These are phyloP conservation scores for Agelaius tricolor DNA, from an alignment of 2,113 vertebrate species.

Conservation along the genomic window DNA sequence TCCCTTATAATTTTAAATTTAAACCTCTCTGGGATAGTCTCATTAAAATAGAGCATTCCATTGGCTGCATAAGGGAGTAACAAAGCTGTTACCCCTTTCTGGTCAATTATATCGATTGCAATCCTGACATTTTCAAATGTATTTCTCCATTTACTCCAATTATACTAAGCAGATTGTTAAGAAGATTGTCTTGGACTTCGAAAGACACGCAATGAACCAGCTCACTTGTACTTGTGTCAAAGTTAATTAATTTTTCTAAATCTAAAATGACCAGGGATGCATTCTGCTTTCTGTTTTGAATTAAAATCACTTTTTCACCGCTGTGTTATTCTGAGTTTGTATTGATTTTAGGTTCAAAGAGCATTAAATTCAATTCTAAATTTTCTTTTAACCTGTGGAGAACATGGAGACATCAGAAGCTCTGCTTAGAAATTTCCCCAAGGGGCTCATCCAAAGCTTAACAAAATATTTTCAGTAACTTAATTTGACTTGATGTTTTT, in stretches of 20 bases:
- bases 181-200: constrained; percentile 34
- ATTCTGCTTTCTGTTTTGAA: constrained; percentile 48
- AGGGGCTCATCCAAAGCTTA: not conserved
- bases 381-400: constrained; percentile 48
- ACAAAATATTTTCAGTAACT: constrained; percentile 1
- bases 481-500: not conserved
- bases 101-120: constrained; percentile 39
- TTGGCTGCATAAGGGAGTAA: not conserved
- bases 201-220: not conserved
- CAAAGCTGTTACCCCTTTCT: constrained; percentile 1
- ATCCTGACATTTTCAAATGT: constrained; percentile 44
- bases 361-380: constrained; percentile 42
- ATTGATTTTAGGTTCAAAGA: constrained; percentile 53
- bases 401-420: not conserved
- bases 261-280: constrained; percentile 30
- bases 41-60: not conserved
- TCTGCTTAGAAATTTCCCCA: constrained; percentile 4
- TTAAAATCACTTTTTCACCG: constrained; percentile 52
- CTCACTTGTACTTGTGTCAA: constrained; percentile 44
- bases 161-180: constrained; percentile 44
- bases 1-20: constrained; percentile 25
- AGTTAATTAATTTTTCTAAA: constrained; percentile 59
- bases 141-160: constrained; percentile 50
- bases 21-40: not conserved
- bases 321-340: constrained; percentile 16